Evolutionary conservation across 2,888 invertebrate genomes (phyloP), one percentile per base, ranked within the genome.

Genomic region (Polymixis flavicincta): DNA sequence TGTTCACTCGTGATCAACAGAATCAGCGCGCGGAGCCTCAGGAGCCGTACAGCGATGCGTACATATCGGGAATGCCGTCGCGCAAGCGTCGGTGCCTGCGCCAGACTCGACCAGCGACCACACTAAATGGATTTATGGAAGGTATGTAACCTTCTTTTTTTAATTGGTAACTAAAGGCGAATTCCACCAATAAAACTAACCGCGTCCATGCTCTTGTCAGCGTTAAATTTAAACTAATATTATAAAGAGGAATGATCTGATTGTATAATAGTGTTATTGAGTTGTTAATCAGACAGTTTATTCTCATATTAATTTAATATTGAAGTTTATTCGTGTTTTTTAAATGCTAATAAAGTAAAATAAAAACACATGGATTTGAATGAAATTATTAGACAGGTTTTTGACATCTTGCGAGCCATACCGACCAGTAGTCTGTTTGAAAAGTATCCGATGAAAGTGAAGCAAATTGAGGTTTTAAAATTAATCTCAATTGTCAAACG

Each of bases 21-120:
- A 95, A 97, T 74, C 99, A 99, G 93, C 96, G 97, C 71, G 85
- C 94, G 9, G 97, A 95, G 88, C 92, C 96, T 1, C 97, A 98
- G 48, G 94, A 94, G 85, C 95, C 95, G 0, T 98, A 98, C 93
- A 99, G 99, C 91, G 99, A 99, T 95, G 98, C 98, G 0, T 99
- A 99, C 93, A 96, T 99, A 63, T 97, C 98, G 14, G 98, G 98
- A 19, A 98, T 99, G 98, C 98, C 99, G 22, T 97, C 98, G 59
- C 98, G 99, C 93, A 97, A 99, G 78, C 98, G 99, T 83, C 98
- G 98, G 92, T 97, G 99, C 82, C 96, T 98, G 57, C 91, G 93
- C 1, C 92, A 93, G 68, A 64, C 90, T 7, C 88, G 94, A 1
- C 94, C 95, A 13, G 85, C 94, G 0, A 86, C 92, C 1, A 93